phyloP scores from a whole-genome alignment of 2,888 invertebrate species.

The Polia nebulosa region DNA sequence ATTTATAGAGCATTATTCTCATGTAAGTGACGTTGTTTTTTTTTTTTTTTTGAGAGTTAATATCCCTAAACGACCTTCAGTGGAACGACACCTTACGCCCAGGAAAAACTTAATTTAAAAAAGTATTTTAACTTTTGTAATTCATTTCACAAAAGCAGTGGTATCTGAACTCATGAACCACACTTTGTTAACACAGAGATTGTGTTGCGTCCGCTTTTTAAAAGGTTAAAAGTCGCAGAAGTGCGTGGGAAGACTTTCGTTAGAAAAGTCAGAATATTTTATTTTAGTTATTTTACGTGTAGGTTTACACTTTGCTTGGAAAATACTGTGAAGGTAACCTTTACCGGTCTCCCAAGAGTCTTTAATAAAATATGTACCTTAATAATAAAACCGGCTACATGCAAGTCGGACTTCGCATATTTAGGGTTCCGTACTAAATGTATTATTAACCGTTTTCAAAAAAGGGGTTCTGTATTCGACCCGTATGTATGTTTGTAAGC shows the following conservation, averaged over 20 bases:
- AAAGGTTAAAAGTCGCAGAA: conserved; percentile 4
- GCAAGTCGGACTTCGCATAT: no score
- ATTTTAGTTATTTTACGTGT: background rate
- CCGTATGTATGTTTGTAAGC: no score
- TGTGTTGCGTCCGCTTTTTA: background rate
- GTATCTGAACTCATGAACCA: background rate
- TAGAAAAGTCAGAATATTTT: background rate
- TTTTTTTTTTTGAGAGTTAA: no score
- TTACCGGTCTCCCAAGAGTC: background rate
- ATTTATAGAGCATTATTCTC: no score
- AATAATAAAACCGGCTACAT: no score
- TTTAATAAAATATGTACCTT: conserved; percentile 1
- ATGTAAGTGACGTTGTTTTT: no score
- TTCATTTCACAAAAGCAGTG: background rate
- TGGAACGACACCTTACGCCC: no score
- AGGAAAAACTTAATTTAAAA: background rate
- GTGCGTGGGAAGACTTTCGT: conserved; percentile 4
- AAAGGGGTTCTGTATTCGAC: no score
- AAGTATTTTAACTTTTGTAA: background rate
- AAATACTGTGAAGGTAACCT: background rate
- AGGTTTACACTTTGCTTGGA: background rate
- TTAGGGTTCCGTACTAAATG: no score
- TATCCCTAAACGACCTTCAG: no score
- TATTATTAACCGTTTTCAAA: no score
- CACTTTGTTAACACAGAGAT: background rate